These are phyloP conservation scores for Gymnoscopelus braueri DNA, from an alignment of 2,797 vertebrate species.

Conservation along the genomic window DNA sequence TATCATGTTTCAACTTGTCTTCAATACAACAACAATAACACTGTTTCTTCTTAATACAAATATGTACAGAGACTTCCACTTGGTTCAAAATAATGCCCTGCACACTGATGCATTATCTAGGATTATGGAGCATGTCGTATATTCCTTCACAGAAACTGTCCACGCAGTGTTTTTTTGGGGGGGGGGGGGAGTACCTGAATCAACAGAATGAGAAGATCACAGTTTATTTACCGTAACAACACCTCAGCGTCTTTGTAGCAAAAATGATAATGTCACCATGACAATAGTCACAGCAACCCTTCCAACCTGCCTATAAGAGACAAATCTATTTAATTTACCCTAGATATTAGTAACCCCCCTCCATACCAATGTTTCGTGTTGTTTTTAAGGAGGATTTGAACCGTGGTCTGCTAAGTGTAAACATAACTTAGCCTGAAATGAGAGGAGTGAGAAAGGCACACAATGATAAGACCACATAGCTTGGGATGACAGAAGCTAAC, in stretches of 20 bases:
- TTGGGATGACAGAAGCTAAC: slow-evolving; percentile 65
- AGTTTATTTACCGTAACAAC: slow-evolving; percentile 74
- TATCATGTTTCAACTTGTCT: slow-evolving; percentile 67
- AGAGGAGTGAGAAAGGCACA: slow-evolving; percentile 85
- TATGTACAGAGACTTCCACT: slow-evolving; percentile 83
- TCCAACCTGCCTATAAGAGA: slow-evolving; percentile 52
- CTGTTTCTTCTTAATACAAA: slow-evolving; percentile 82
- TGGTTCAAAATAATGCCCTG: slow-evolving; percentile 84
- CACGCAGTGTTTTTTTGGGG: slow-evolving; percentile 59
- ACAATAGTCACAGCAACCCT: slow-evolving; percentile 18
- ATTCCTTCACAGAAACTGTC: slow-evolving; percentile 73
- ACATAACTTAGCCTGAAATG: slow-evolving; percentile 77
- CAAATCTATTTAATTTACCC: slow-evolving; percentile 45
- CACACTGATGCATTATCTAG: slow-evolving; percentile 77
- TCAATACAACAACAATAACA: slow-evolving; percentile 85
- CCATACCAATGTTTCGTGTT: not conserved
- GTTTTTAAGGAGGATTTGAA: slow-evolving; percentile 66
- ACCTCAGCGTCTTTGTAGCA: slow-evolving; percentile 56
- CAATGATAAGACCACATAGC: slow-evolving; percentile 82
- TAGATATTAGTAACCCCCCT: slow-evolving; percentile 18
- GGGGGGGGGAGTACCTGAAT: slow-evolving; percentile 76
- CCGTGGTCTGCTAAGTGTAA: slow-evolving; percentile 72
- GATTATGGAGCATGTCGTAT: slow-evolving; percentile 43
- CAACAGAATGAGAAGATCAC: slow-evolving; percentile 75
- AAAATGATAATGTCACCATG: slow-evolving; percentile 41